A percentile compares a stretch with the other conserved stretches of the same genome.
Conservation (phyloP, 2,888 invertebrate species). For the Ophioninae sp. region DNA sequence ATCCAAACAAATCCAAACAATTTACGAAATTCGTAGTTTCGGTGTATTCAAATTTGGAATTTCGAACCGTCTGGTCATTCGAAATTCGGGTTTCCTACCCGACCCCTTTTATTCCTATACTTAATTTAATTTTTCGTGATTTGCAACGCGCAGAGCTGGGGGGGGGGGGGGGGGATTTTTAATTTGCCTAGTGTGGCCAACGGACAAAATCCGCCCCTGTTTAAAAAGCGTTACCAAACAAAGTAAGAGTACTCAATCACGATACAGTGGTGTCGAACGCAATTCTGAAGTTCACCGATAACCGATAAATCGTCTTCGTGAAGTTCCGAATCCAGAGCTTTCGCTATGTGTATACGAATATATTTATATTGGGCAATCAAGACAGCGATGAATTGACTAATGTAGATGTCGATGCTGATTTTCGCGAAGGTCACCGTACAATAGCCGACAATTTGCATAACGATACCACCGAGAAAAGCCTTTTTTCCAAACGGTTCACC, state of each 20-base stretch:
- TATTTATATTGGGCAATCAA: slow-evolving; percentile 68
- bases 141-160: no score
- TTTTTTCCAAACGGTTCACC: slow-evolving; percentile 61
- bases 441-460: slow-evolving; percentile 52
- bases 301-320: slow-evolving; percentile 21
- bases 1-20: no score
- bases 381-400: slow-evolving; percentile 65
- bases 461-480: slow-evolving; percentile 57
- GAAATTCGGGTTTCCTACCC: no score
- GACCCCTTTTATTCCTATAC: no score
- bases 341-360: slow-evolving; percentile 55
- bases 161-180: no score
- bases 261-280: slow-evolving; percentile 43
- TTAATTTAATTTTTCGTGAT: no score
- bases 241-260: slow-evolving; percentile 42
- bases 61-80: no score
- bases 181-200: no score
- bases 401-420: slow-evolving; percentile 66
- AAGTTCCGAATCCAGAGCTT: slow-evolving; percentile 21
- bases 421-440: slow-evolving; percentile 60
- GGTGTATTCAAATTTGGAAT: no score
- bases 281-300: slow-evolving; percentile 44
- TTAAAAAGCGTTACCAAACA: not conserved
- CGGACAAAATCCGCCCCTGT: no score
- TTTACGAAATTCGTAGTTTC: no score